A percentile compares a stretch with the other conserved stretches of the same genome.
Conservation (phyloP, 2,888 invertebrate species). For the Athalia rosae region DNA sequence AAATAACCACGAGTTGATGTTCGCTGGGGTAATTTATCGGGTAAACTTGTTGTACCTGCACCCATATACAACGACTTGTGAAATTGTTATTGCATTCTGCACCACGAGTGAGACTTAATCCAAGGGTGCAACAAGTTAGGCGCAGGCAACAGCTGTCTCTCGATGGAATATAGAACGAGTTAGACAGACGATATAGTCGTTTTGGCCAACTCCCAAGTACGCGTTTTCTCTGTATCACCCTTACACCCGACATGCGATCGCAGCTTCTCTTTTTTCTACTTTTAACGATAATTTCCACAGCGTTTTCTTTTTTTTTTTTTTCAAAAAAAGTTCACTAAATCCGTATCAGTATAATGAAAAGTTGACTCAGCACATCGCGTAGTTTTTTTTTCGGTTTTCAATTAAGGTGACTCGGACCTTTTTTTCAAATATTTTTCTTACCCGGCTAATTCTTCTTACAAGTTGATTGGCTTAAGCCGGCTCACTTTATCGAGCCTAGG, state of each 20-base stretch:
- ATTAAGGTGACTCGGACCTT: background rate
- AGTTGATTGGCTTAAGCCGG: slow-evolving; percentile 6
- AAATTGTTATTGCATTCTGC: slow-evolving; percentile 33
- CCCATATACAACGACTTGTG: slow-evolving; percentile 31
- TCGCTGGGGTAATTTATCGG: background rate
- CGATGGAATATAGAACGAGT: slow-evolving; percentile 50
- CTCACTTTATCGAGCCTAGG: background rate
- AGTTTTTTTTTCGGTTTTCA: no score
- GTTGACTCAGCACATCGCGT: no score
- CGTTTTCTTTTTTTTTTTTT: no score
- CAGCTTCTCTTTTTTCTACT: background rate
- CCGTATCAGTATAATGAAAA: no score
- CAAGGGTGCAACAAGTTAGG: slow-evolving; percentile 65
- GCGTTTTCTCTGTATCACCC: background rate
- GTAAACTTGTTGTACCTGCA: slow-evolving; percentile 24
- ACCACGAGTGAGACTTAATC: slow-evolving; percentile 50
- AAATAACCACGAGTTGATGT: no score
- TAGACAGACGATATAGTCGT: slow-evolving; percentile 39
- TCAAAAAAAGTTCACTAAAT: no score
- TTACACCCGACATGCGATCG: background rate
- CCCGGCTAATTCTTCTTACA: background rate
- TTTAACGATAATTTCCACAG: background rate
- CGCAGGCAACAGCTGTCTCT: slow-evolving; percentile 63
- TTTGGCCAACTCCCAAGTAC: slow-evolving; percentile 38
- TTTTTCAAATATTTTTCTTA: background rate